Base-by-base conservation (phyloP, 1,140 invertebrate genomes). In the Bombus sibiricus region DNA sequence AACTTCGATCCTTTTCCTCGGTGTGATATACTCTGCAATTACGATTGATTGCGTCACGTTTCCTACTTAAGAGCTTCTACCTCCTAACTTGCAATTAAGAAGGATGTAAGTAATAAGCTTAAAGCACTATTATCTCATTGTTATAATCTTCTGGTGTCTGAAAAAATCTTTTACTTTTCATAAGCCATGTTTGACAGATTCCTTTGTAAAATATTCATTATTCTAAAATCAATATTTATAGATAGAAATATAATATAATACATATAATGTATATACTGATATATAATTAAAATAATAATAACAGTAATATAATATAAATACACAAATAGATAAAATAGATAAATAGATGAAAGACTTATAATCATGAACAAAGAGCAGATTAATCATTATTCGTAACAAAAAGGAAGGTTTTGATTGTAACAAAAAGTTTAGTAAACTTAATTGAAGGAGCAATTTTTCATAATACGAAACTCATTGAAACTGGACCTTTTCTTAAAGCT, bases 41-140 rank as follows among this genome's bases (percentile, higher is more conserved):
- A 86, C 15, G 66, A 59, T 43, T 47, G 62, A 37, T 47, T 47
- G 80, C 76, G 88, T 89, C 80, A 89, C 69, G 15, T 57, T 89
- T 89, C 87, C 88, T 89, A 73, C 76, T 89, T 86, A 86, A 89
- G 66, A 62, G 47, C 43, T 75, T 43, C 77, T 53, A 75, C 68
- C 57, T 18, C 53, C 79, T 75, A 64, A 83, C 69, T 47, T 76
- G 77, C 72, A 89, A 89, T 79, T 89, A 89, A 89, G 78, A 86
- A 89, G 88, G 88, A 89, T 89, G 84, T 89, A 72, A 83, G 87
- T 89, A 89, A 83, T 83, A 85, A 86, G 43, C 37, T 25, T 3
- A 32, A 68, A 66, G 47, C 64, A 22, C 37, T 62, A 82, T 78
- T 72, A 77, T 77, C 79, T 86, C 76, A 62, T 86, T 89, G 74